phyloP scores from a whole-genome alignment of 2,113 vertebrate species.

The Atherinomorus stipes region DNA sequence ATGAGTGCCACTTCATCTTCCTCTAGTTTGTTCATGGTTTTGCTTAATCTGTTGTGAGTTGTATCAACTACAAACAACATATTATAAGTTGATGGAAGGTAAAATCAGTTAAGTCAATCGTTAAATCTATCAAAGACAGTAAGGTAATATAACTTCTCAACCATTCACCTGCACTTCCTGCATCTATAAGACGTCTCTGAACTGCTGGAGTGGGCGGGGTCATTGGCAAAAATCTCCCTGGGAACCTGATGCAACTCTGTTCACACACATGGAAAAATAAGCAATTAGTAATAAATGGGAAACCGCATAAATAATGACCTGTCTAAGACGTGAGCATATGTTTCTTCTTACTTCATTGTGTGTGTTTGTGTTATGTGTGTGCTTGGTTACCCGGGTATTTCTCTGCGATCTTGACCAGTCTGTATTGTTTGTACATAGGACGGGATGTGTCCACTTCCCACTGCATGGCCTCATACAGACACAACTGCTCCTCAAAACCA shows the following conservation, averaged over 20 bases:
- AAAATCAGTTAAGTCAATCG: not conserved
- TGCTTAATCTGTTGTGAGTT: too few species aligned
- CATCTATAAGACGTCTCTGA: slow-evolving; percentile 90
- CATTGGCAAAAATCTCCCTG: slow-evolving; percentile 90
- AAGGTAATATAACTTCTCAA: not conserved
- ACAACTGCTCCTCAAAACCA: slow-evolving; percentile 90
- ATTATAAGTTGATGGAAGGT: not conserved
- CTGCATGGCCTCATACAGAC: slow-evolving; percentile 89
- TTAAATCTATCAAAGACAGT: not conserved
- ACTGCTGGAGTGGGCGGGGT: slow-evolving; percentile 84
- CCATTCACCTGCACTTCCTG: slow-evolving; percentile 93
- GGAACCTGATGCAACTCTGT: slow-evolving; percentile 89
- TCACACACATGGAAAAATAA: slow-evolving; percentile 6
- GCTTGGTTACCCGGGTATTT: slow-evolving; percentile 84
- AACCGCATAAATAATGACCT: not conserved
- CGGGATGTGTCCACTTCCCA: slow-evolving; percentile 86
- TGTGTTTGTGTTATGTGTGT: slow-evolving; percentile 6
- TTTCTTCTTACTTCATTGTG: not conserved
- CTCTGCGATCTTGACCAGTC: slow-evolving; percentile 87
- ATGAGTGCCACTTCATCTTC: too few species aligned
- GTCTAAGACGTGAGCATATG: not conserved
- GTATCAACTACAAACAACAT: not conserved
- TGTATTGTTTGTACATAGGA: slow-evolving; percentile 90
- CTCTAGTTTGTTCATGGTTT: too few species aligned
- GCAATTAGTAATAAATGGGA: not conserved